Conservation (phyloP, 2,797 vertebrate genomes). For the Neosilurus hyrtlii region DNA sequence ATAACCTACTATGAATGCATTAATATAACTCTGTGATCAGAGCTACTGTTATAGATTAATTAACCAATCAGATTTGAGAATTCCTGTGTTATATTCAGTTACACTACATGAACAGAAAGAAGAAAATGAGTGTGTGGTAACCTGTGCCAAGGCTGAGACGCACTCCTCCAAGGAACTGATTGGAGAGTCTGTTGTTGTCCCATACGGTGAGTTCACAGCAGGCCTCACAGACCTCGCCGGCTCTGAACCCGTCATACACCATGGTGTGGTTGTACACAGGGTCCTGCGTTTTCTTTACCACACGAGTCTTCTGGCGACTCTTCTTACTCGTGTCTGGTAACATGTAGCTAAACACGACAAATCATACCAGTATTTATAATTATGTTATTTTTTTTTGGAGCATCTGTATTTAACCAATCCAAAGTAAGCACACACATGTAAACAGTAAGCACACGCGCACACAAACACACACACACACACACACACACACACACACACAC, state of each 20-base stretch:
- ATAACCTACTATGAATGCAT: background rate
- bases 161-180: conserved; percentile 61
- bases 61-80: background rate
- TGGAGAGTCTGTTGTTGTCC: conserved; percentile 60
- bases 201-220: conserved; percentile 61
- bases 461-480: too few relatives aligned
- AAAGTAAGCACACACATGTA: too few relatives aligned
- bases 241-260: conserved; percentile 62
- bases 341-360: conserved; percentile 53
- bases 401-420: too few relatives aligned
- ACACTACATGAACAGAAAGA: background rate
- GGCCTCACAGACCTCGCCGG: conserved; percentile 56
- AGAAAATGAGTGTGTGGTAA: background rate
- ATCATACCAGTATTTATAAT: background rate
- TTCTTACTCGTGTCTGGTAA: conserved; percentile 63
- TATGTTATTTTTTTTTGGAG: too few relatives aligned
- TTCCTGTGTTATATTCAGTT: background rate
- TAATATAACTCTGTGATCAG: background rate
- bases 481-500: too few relatives aligned
- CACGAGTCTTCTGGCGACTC: conserved; percentile 60
- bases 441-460: too few relatives aligned
- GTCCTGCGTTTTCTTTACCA: conserved; percentile 54
- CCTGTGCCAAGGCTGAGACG: conserved; percentile 58
- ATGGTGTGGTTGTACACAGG: conserved; percentile 63
- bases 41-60: background rate